A percentile compares a stretch with the other conserved stretches of the same genome.
Conservation (phyloP, 2,888 invertebrate species). For the Diarsia mendica region DNA sequence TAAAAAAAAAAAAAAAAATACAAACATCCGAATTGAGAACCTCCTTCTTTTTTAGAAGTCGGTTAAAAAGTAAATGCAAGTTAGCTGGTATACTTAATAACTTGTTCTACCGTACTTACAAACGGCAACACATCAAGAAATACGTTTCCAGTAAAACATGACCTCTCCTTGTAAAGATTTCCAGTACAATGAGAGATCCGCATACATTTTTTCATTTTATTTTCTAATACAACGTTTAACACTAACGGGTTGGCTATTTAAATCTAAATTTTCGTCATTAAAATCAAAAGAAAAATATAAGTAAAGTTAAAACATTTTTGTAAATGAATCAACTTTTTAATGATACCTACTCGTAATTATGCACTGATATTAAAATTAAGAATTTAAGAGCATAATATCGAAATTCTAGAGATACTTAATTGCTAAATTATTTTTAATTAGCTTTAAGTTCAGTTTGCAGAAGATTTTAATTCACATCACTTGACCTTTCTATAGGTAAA, state of each 20-base stretch:
- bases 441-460: background rate
- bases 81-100: too few relatives aligned
- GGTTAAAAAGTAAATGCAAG: too few relatives aligned
- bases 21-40: too few relatives aligned
- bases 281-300: too few relatives aligned
- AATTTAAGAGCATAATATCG: background rate
- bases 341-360: background rate
- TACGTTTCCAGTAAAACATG: too few relatives aligned
- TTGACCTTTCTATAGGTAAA: background rate
- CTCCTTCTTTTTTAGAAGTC: too few relatives aligned
- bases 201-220: too few relatives aligned
- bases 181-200: too few relatives aligned
- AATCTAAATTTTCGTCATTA: background rate
- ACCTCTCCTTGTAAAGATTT: too few relatives aligned
- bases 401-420: background rate
- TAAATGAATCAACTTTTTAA: background rate
- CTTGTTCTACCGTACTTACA: too few relatives aligned
- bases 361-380: background rate
- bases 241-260: background rate
- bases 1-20: too few relatives aligned
- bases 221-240: background rate
- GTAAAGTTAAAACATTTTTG: background rate
- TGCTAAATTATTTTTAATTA: background rate
- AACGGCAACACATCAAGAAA: too few relatives aligned
- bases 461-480: background rate